Percentiles rank a stretch among this genome's conserved stretches.
These are phyloP conservation scores for Sinopyrophorus schimmeli DNA, from an alignment of 2,888 invertebrate genomes.

Conservation along the genomic window DNA sequence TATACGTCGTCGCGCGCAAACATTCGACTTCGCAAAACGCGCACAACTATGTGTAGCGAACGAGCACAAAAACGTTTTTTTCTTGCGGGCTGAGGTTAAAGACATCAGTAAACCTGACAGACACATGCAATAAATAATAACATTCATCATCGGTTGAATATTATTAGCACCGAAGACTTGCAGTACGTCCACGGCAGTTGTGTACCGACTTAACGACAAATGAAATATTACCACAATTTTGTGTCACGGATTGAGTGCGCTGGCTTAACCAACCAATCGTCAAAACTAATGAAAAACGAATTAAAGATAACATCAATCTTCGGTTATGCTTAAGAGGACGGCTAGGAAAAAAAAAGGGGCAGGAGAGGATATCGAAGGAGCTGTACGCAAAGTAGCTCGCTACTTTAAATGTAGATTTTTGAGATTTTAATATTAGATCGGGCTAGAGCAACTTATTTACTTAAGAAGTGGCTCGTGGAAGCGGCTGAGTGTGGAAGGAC, in stretches of 20 bases:
- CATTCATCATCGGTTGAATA: conserved; percentile 43
- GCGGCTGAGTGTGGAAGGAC: conserved; percentile 7
- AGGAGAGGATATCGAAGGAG: background rate
- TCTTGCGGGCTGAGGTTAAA: conserved; percentile 39
- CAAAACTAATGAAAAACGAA: conserved; percentile 12
- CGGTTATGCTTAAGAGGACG: background rate
- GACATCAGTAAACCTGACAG: conserved; percentile 44
- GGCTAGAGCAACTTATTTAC: conserved; percentile 24
- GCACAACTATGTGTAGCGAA: conserved; percentile 16
- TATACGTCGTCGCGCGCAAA: no score
- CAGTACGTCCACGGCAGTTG: conserved; percentile 19
- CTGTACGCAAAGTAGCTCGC: conserved; percentile 15
- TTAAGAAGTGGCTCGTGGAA: conserved; percentile 8
- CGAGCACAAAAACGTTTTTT: conserved; percentile 27
- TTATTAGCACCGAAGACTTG: conserved; percentile 39
- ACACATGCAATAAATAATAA: conserved; percentile 44
- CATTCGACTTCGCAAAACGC: background rate
- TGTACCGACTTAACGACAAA: conserved; percentile 20
- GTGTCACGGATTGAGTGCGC: conserved; percentile 8
- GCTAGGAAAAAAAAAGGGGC: background rate
- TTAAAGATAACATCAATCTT: background rate
- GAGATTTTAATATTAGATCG: conserved; percentile 46
- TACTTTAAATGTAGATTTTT: conserved; percentile 39
- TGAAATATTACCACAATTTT: conserved; percentile 28
- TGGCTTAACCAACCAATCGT: conserved; percentile 3